Conservation (phyloP, 2,797 vertebrate genomes). For the Pseudochirops cupreus region DNA sequence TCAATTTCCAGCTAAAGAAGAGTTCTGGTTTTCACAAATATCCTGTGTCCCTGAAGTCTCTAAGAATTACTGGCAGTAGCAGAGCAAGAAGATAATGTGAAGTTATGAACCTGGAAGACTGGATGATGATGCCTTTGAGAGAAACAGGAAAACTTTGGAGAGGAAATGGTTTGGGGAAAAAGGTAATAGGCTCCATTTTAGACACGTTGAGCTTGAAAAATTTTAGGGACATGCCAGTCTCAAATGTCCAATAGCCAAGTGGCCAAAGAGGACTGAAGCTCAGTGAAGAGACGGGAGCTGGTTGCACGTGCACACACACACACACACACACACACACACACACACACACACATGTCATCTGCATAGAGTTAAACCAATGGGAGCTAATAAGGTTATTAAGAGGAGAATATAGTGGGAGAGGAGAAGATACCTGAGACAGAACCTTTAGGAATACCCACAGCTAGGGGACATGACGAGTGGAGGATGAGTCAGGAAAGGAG, state of each 20-base stretch:
- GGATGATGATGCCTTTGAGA: not conserved
- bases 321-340: not conserved
- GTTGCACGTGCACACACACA: not conserved
- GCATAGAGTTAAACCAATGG: not conserved
- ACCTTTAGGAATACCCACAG: not conserved
- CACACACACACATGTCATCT: not conserved
- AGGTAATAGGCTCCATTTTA: not conserved
- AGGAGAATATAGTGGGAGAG: not conserved
- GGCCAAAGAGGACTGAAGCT: not conserved
- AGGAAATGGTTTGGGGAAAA: not conserved
- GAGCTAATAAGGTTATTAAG: not conserved
- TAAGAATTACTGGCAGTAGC: not conserved
- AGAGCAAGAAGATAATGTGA: not conserved
- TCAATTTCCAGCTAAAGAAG: not conserved
- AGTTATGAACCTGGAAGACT: not conserved
- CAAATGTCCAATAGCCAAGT: not conserved
- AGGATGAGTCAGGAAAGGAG: not conserved
- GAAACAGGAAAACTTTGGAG: not conserved
- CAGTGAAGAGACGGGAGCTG: not conserved
- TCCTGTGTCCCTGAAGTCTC: not conserved
- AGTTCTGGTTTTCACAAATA: not conserved
- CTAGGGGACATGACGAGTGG: not conserved
- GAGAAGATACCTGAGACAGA: not conserved
- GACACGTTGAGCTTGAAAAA: not conserved
- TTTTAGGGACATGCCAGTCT: not conserved